Base-by-base conservation (phyloP, 2,888 invertebrate genomes). In the Tridacna crocea region DNA sequence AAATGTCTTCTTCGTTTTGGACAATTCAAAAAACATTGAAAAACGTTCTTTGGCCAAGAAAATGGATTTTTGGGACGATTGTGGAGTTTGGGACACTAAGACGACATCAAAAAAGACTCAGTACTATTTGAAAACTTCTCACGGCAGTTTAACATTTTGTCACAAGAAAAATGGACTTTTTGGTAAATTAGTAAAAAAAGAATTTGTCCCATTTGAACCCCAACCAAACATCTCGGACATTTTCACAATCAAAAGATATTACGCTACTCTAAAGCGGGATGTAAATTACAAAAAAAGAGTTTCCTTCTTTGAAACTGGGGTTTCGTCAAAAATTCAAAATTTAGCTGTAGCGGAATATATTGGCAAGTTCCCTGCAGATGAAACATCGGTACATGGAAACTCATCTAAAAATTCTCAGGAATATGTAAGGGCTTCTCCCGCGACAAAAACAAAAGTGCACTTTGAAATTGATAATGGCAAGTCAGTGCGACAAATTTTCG, bases 1-100 rank as follows among this genome's bases (percentile, higher is more conserved):
- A 55, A 77, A 86, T 78, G 72, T 79, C 0, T 86, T 63, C 66
- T 83, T 78, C 61, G 36, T 82, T 0, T 15, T 83, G 0, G 36
- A 83, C 13, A 82, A 83, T 55, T 19, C 47, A n/a, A 46, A 1
- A 15, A 85, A 83, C 46, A 0, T 72, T 1, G 19, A 51, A 51
- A 27, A 55, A 12, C n/a, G 72, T 17, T 19, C n/a, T 19, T 15
- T 47, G 4, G 27, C 24, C 4, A 72, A 72, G 19, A 48, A 55
- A 26, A 27, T 26, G n/a, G 24, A 22, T 2, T 72, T 72, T 27
- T 19, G 36, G n/a, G 77, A 78, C 55, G 79, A 79, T 48, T 55
- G 78, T 73, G 79, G 66, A 19, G 51, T 74, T 36, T 74, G 74
- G 79, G 76, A 77, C 60, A 58, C 66, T 22, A 73, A 65, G 26